Percentiles rank a stretch among this genome's conserved stretches.
phyloP scores from a whole-genome alignment of 2,888 invertebrate genomes.

The Girardia tigrina region DNA sequence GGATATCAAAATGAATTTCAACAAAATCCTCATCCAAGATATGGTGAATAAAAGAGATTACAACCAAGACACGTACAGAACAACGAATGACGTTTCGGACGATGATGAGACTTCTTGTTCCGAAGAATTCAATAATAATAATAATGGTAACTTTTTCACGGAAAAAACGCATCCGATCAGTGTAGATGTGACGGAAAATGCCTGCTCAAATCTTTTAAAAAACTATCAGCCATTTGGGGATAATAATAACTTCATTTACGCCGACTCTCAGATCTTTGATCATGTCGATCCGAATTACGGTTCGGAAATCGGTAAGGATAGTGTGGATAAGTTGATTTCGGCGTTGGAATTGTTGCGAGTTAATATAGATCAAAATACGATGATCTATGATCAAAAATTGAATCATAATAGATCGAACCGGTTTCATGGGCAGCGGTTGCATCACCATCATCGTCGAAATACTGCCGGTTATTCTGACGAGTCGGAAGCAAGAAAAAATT shows the following conservation, averaged over 20 bases:
- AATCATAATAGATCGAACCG: neutral
- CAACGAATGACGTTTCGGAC: constrained; percentile 1
- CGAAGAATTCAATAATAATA: neutral
- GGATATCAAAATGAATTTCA: constrained; percentile 29
- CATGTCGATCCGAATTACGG: constrained; percentile 11
- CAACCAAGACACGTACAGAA: neutral
- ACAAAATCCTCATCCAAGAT: constrained; percentile 28
- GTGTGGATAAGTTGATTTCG: constrained; percentile 3
- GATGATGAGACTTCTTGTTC: neutral
- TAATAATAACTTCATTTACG: constrained; percentile 10
- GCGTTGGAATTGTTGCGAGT: neutral
- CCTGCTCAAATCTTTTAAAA: neutral
- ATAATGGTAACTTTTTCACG: neutral
- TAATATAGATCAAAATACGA: constrained; percentile 5
- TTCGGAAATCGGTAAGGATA: neutral
- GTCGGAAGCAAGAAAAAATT: constrained; percentile 3
- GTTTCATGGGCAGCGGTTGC: neutral
- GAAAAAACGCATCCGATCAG: neutral
- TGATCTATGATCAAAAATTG: neutral
- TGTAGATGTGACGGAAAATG: neutral
- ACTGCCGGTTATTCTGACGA: constrained; percentile 1
- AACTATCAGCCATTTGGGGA: neutral
- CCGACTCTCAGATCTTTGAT: constrained; percentile 1
- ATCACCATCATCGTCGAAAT: constrained; percentile 8
- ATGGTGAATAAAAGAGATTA: constrained; percentile 25